Evolutionary conservation across 2,888 invertebrate species (phyloP).

Genomic region (Eurytoma californica): DNA sequence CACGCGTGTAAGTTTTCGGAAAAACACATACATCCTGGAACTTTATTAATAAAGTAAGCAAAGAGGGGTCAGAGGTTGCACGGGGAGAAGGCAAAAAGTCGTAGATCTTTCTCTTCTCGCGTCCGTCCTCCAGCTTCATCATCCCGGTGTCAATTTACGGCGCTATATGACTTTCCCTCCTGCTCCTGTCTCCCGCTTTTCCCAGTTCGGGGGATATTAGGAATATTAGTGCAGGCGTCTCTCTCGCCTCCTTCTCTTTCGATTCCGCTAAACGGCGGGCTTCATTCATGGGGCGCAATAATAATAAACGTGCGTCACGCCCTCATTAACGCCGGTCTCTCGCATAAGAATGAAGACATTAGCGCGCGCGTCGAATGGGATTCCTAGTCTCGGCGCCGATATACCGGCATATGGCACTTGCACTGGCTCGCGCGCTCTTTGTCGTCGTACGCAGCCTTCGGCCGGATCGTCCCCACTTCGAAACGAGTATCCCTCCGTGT

Average conservation of each 20-base stretch:
- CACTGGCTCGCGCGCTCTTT: neutral
- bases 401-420: constrained; percentile 50
- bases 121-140: constrained; percentile 42
- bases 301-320: constrained; percentile 60
- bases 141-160: constrained; percentile 56
- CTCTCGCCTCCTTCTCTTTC: constrained; percentile 29
- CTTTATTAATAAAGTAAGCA: constrained; percentile 41
- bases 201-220: constrained; percentile 50
- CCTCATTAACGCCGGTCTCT: constrained; percentile 55
- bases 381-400: constrained; percentile 30
- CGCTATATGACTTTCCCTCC: constrained; percentile 42
- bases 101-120: constrained; percentile 22
- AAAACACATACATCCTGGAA: constrained; percentile 20
- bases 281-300: constrained; percentile 58
- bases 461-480: too few relatives aligned
- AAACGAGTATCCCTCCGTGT: too few relatives aligned
- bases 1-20: neutral
- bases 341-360: constrained; percentile 60
- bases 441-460: too few relatives aligned
- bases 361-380: constrained; percentile 38
- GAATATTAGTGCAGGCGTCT: constrained; percentile 56
- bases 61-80: neutral
- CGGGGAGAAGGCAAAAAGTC: constrained; percentile 9
- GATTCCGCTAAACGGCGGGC: constrained; percentile 56
- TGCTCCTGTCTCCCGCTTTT: neutral